A percentile compares a stretch with the other conserved stretches of the same genome.
Conservation (phyloP, 2,113 vertebrate genomes). For the Condylura cristata region DNA sequence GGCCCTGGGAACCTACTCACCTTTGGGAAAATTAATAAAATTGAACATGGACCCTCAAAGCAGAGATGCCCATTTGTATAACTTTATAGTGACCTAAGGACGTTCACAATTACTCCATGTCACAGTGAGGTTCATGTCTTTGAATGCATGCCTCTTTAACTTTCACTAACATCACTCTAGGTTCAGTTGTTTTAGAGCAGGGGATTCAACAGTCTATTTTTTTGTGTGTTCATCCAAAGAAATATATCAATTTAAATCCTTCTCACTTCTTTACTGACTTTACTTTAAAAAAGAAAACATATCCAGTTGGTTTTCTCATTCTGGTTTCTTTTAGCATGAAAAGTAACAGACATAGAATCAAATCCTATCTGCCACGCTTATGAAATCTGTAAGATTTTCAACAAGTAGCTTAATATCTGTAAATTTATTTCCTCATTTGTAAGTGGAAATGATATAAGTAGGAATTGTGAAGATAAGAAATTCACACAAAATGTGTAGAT, state of each 20-base stretch:
- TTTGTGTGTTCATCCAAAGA: neutral
- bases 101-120: neutral
- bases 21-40: slow-evolving; percentile 50
- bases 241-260: neutral
- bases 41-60: neutral
- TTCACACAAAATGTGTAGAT: neutral
- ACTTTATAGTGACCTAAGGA: neutral
- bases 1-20: neutral
- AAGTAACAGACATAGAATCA: neutral
- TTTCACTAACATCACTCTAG: neutral
- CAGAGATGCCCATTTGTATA: neutral
- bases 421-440: neutral
- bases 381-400: neutral
- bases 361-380: neutral
- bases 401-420: neutral
- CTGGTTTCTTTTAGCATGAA: neutral
- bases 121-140: neutral
- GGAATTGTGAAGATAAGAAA: neutral
- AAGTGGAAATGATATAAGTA: neutral
- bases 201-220: neutral
- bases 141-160: neutral
- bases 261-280: neutral
- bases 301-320: neutral
- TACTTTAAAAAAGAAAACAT: neutral
- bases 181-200: neutral